Evolutionary conservation across 2,888 invertebrate species (phyloP), one percentile per base, ranked within the genome.

Genomic region (Tenthredo amoena): DNA sequence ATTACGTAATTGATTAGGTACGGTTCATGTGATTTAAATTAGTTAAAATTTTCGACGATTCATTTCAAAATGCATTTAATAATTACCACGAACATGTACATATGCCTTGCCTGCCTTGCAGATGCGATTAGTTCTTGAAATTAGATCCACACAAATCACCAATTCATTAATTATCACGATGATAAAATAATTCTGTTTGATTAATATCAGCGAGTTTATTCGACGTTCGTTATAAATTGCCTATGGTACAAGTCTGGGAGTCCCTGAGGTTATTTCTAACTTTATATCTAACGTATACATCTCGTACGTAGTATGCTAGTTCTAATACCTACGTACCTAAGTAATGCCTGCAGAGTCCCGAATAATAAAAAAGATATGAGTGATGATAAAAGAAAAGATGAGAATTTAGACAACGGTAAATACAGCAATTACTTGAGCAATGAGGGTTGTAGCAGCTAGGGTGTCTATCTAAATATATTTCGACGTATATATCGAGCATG

Each of bases 391-490:
- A 10, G 55, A 34, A 81, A 62, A 26, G 81, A 81, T 81, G 50
- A 12, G 26, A 62, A 81, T 81, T 81, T 40, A 62, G 81, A 62
- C 81, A 62, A 62, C 15, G 62, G 62, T 81, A 40, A 81, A 40
- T 62, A 62, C 81, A 58, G 58, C 62, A 81, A 81, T 81, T 81
- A 81, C 81, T 58, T 62, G 37, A 15, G 21, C 40, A 21, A 40
- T 40, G 81, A 81, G 58, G 81, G 81, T 62, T 15, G 62, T 37
- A 31, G 55, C 81, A 40, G 21, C 62, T 37, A 40, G 58, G 62
- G 81, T 81, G 34, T 81, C 81, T 62, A 21, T 81, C 21, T 62
- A 40, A 81, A 81, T 62, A 81, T 43, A 81, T 58, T 58, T 40
- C 4, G 58, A 81, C 50, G 62, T 62, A 26, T 55, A 55, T 58